These are phyloP conservation scores for Stegana nigrithorax DNA, from an alignment of 2,888 invertebrate genomes.

Conservation along the genomic window DNA sequence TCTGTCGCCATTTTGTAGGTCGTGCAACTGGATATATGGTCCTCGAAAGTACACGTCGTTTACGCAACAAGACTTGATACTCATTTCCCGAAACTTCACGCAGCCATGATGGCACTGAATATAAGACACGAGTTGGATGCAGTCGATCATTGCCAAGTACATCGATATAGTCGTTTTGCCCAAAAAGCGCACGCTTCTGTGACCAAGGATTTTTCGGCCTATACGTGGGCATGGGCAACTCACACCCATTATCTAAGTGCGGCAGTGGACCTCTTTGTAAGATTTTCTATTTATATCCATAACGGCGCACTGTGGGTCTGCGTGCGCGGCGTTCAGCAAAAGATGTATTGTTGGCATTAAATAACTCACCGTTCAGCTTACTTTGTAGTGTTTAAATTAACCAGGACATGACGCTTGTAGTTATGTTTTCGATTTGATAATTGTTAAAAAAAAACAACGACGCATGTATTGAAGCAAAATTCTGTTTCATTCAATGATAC, in stretches of 20 bases:
- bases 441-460: too few relatives aligned
- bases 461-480: too few relatives aligned
- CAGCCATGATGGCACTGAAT: conserved; percentile 90
- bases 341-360: too few relatives aligned
- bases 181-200: conserved; percentile 84
- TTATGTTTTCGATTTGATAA: too few relatives aligned
- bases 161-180: conserved; percentile 97
- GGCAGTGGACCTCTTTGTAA: conserved; percentile 79
- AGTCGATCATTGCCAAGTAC: conserved; percentile 87
- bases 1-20: conserved; percentile 83
- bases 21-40: conserved; percentile 73
- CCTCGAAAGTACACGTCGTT: conserved; percentile 75
- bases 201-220: conserved; percentile 81
- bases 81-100: conserved; percentile 90
- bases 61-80: conserved; percentile 78
- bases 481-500: too few relatives aligned
- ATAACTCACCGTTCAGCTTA: too few relatives aligned
- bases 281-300: conserved; percentile 76
- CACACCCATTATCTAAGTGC: conserved; percentile 71
- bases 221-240: conserved; percentile 77
- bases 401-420: too few relatives aligned
- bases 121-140: conserved; percentile 87
- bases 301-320: conserved; percentile 75
- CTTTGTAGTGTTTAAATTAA: too few relatives aligned
- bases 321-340: conserved; percentile 60